Percentiles rank a stretch among this genome's conserved stretches.
Evolutionary conservation across 2,888 invertebrate genomes (phyloP).

Genomic region (Coenonympha arcania): DNA sequence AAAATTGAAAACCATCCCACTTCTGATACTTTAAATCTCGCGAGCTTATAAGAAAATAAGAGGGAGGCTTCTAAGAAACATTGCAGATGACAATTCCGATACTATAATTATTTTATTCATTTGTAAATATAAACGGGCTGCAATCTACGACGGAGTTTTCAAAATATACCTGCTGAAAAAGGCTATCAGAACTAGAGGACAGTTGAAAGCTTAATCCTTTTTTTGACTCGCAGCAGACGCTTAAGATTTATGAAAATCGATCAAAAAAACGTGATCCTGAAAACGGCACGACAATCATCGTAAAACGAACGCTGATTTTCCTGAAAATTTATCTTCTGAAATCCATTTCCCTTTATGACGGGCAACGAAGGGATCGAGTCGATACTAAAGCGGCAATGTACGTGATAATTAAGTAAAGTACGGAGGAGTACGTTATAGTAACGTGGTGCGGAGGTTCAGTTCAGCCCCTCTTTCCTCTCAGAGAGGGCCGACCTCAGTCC

Average conservation of each 20-base stretch:
- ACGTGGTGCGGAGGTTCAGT: conserved; percentile 40
- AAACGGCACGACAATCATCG: not conserved
- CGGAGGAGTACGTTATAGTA: conserved; percentile 30
- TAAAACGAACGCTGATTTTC: not conserved
- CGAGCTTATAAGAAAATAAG: too few relatives aligned
- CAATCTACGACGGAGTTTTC: too few relatives aligned
- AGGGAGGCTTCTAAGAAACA: too few relatives aligned
- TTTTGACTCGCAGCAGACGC: too few relatives aligned
- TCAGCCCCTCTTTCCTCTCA: conserved; percentile 56
- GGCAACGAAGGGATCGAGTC: not conserved
- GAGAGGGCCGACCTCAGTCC: conserved; percentile 59
- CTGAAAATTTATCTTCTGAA: conserved; percentile 4
- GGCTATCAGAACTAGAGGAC: too few relatives aligned
- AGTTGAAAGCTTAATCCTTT: too few relatives aligned
- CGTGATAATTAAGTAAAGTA: conserved; percentile 42
- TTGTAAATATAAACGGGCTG: too few relatives aligned
- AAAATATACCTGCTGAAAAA: too few relatives aligned
- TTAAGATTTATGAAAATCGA: not conserved
- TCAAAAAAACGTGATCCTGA: not conserved
- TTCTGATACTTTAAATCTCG: too few relatives aligned
- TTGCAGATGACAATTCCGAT: too few relatives aligned
- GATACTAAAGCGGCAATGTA: conserved; percentile 40
- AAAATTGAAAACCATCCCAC: too few relatives aligned
- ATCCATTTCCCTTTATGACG: not conserved
- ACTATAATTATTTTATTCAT: too few relatives aligned